Base-by-base conservation (phyloP, 2,797 vertebrate genomes). In the Sebastes vulpes region DNA sequence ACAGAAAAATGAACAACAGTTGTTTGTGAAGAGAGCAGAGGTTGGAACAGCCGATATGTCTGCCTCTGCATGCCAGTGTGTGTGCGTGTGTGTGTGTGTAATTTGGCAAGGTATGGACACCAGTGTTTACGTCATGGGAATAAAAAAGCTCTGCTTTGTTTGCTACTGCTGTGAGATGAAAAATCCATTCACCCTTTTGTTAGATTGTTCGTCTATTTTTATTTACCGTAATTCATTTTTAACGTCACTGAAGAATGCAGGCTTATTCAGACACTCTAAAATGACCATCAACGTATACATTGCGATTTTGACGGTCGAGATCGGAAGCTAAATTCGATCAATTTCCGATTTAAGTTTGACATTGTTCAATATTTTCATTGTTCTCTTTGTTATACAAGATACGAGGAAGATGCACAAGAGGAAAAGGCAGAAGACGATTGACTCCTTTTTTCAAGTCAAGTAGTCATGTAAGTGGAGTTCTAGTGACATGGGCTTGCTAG, bases 1-100 rank as follows among this genome's bases (percentile, higher is more conserved):
- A 64, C 6, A 54, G 63, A 75, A 60, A 79, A 79, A 35, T 66
- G 54, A 72, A 5, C 71, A 81, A 60, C 35, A 56, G 32, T 60
- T 79, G 71, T 75, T 84, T 79, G 69, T 67, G 38, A 72, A 35
- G 56, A 48, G 46, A 48, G 6, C 46, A n/a, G 61, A 63, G 14
- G 23, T 3, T 42, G 60, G 26, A 82, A 54, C 31, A 72, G 65
- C 38, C 26, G 46, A 73, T 50, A 6, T 66, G 63, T 71, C 35
- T 53, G 25, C 52, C 9, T 35, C 9, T 76, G 20, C 16, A 46
- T 23, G 25, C 12, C 26, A 42, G 61, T 7, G 28, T 81, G 20
- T 48, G 56, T 50, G 35, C 6, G 59, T 48, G 56, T 35, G 18
- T 53, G 65, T 26, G 53, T 7, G 23, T 81, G 18, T 7, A 26